Percentiles rank a stretch among this genome's conserved stretches.
These are phyloP conservation scores for Osmerus mordax DNA, from an alignment of 2,113 vertebrate species.

Conservation along the genomic window DNA sequence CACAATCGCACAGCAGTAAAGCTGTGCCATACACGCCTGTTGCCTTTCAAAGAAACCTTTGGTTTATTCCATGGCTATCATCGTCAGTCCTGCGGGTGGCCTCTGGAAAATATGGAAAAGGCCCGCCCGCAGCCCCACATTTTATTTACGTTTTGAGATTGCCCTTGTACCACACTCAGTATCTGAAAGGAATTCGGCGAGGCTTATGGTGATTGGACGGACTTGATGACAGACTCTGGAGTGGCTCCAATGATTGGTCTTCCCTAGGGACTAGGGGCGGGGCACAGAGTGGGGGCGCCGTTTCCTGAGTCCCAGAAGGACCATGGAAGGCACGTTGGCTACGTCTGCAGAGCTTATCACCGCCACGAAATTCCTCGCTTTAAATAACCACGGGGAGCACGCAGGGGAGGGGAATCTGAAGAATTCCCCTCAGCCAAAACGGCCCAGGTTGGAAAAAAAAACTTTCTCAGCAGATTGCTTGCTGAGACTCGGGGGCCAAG, in stretches of 20 bases:
- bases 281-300: slow-evolving; percentile 15
- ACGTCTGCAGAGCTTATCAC: slow-evolving; percentile 59
- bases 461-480: slow-evolving; percentile 45
- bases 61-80: background rate
- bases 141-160: background rate
- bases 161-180: background rate
- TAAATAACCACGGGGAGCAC: slow-evolving; percentile 55
- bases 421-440: slow-evolving; percentile 30
- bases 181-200: background rate
- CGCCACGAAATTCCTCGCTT: slow-evolving; percentile 52
- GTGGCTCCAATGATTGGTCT: slow-evolving; percentile 42
- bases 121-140: background rate
- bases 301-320: slow-evolving; percentile 53
- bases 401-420: slow-evolving; percentile 34
- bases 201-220: slow-evolving; percentile 44
- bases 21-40: background rate
- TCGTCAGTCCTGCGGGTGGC: background rate
- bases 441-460: slow-evolving; percentile 17
- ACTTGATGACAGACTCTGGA: slow-evolving; percentile 35
- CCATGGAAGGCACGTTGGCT: slow-evolving; percentile 55
- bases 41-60: slow-evolving; percentile 2
- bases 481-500: slow-evolving; percentile 43
- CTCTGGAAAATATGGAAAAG: background rate
- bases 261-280: slow-evolving; percentile 10
- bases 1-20: background rate